These are phyloP conservation scores for Megaceryle alcyon DNA, from an alignment of 2,797 vertebrate species.

Conservation along the genomic window DNA sequence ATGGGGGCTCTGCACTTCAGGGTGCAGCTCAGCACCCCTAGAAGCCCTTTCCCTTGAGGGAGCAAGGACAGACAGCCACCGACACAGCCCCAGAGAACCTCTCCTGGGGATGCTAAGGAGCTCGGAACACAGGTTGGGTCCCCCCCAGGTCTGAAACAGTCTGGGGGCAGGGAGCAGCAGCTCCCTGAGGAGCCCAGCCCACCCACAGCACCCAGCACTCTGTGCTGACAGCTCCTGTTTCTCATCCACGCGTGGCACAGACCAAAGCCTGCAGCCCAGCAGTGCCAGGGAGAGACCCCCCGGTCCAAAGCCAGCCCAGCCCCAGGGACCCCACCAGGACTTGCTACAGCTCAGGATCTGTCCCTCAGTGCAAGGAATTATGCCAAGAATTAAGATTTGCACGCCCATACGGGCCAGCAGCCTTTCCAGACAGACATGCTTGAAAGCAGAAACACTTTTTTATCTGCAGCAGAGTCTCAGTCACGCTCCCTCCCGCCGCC, in stretches of 20 bases:
- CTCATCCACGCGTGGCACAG: neutral
- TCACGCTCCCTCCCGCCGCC: neutral
- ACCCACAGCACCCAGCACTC: neutral
- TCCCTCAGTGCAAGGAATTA: neutral
- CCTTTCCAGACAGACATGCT: neutral
- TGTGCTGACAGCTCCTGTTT: rapidly evolving
- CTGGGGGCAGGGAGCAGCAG: neutral
- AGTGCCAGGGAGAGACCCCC: neutral
- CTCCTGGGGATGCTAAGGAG: neutral
- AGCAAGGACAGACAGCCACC: neutral
- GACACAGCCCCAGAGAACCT: rapidly evolving
- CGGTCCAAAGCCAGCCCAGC: neutral
- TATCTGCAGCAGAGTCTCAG: neutral
- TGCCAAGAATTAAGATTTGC: neutral
- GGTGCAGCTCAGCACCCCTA: neutral
- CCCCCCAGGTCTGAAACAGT: too few relatives aligned
- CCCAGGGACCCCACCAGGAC: rapidly evolving
- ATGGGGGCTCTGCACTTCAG: rapidly evolving
- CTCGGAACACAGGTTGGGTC: rapidly evolving
- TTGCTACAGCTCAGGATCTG: neutral
- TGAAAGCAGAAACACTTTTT: neutral
- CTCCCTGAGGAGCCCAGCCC: neutral
- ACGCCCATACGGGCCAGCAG: neutral
- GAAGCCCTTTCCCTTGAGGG: rapidly evolving
- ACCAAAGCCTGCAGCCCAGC: neutral